phyloP scores from a whole-genome alignment of 2,113 vertebrate species.

The Oophaga pumilio region DNA sequence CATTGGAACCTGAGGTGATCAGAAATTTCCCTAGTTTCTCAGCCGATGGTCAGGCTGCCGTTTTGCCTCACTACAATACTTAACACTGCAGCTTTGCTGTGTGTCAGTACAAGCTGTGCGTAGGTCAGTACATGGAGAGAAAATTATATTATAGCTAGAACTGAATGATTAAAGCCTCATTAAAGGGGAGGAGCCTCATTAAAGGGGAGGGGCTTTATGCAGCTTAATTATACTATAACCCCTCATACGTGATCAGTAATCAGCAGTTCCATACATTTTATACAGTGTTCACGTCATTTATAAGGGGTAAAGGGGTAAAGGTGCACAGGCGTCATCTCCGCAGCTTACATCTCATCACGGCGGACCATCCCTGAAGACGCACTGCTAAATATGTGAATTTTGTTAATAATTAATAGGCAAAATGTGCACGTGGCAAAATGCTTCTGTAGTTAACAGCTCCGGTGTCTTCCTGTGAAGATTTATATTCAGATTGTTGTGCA shows the following conservation, averaged over 20 bases:
- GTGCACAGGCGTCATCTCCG: background rate
- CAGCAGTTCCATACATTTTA: background rate
- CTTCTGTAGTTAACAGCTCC: constrained; percentile 26
- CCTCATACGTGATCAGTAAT: background rate
- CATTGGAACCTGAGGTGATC: too few species aligned
- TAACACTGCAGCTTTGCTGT: background rate
- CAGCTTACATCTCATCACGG: background rate
- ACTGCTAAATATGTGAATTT: background rate
- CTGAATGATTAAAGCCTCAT: too few species aligned
- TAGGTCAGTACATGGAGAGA: too few species aligned
- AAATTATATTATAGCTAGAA: too few species aligned
- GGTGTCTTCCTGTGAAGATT: constrained; percentile 35
- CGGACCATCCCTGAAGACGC: background rate
- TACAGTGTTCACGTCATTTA: background rate
- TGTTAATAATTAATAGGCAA: constrained; percentile 15
- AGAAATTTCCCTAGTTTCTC: too few species aligned
- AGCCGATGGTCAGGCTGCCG: too few species aligned
- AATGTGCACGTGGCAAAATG: constrained; percentile 38
- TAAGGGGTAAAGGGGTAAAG: background rate
- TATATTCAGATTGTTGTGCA: constrained; percentile 29
- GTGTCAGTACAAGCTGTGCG: too few species aligned
- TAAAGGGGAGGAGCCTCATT: background rate
- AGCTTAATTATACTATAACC: background rate
- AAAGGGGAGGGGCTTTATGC: background rate
- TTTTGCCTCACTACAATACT: too few species aligned